A percentile compares a stretch with the other conserved stretches of the same genome.
Conservation (phyloP, 1,140 invertebrate species). For the Monochamus saltuarius region DNA sequence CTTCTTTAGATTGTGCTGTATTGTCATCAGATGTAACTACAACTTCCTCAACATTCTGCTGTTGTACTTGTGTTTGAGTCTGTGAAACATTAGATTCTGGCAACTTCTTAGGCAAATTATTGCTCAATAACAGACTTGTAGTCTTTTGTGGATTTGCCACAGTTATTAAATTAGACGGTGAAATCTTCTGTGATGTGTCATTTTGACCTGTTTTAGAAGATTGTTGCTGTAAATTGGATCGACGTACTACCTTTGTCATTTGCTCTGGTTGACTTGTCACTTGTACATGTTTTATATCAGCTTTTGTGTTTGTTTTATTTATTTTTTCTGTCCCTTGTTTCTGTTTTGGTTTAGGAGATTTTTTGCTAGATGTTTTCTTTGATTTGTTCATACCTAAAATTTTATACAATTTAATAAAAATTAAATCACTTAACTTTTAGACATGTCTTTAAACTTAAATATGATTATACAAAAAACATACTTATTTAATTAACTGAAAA, state of each 20-base stretch:
- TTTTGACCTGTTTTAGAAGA: background rate
- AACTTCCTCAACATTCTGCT: background rate
- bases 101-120: slow-evolving; percentile 26
- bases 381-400: slow-evolving; percentile 54
- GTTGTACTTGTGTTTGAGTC: background rate
- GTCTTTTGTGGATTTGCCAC: slow-evolving; percentile 24
- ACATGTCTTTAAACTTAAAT: too few relatives aligned
- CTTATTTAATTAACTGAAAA: too few relatives aligned
- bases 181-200: slow-evolving; percentile 17
- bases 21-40: background rate
- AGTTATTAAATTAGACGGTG: slow-evolving; percentile 24
- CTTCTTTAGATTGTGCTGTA: slow-evolving; percentile 25
- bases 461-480: too few relatives aligned
- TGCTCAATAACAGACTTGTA: slow-evolving; percentile 32
- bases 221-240: slow-evolving; percentile 13
- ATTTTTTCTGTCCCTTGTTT: slow-evolving; percentile 53
- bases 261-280: slow-evolving; percentile 4
- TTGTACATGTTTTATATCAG: background rate
- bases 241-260: slow-evolving; percentile 11
- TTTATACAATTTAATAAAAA: too few relatives aligned
- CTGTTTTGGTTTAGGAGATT: slow-evolving; percentile 51
- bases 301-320: background rate
- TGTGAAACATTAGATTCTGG: background rate
- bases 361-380: slow-evolving; percentile 56
- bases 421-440: too few relatives aligned